Conservation (phyloP, 2,113 vertebrate genomes). For the Martes martes region DNA sequence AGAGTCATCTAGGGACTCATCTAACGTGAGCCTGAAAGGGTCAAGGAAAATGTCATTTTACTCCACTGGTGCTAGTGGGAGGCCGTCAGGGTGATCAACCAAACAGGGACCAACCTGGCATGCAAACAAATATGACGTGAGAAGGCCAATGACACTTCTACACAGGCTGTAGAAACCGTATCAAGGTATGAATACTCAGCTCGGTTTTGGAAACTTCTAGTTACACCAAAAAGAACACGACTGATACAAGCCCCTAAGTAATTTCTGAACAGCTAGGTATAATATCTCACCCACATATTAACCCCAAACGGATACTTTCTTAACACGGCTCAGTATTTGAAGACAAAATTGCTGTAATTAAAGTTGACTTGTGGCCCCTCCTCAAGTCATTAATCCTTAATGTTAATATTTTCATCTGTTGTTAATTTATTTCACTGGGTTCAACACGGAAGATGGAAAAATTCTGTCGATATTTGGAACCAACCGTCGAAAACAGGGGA, state of each 20-base stretch:
- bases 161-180: background rate
- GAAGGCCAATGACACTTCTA: background rate
- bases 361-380: background rate
- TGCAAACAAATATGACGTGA: background rate
- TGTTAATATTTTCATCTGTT: slow-evolving; percentile 5
- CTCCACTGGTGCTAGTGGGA: background rate
- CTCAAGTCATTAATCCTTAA: background rate
- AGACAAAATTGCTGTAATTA: background rate
- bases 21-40: background rate
- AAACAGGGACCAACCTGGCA: background rate
- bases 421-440: background rate
- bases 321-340: background rate
- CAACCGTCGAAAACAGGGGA: background rate
- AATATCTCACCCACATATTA: background rate
- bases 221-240: background rate
- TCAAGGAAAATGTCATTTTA: background rate
- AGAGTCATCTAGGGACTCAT: background rate
- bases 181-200: background rate
- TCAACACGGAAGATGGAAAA: background rate
- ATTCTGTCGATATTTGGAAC: background rate
- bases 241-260: background rate
- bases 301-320: background rate
- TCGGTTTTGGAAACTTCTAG: background rate
- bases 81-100: background rate
- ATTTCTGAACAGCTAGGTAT: background rate